Evolutionary conservation across 1,140 invertebrate genomes (phyloP), one percentile per base, ranked within the genome.

Genomic region (Cyphomyrmex costatus): DNA sequence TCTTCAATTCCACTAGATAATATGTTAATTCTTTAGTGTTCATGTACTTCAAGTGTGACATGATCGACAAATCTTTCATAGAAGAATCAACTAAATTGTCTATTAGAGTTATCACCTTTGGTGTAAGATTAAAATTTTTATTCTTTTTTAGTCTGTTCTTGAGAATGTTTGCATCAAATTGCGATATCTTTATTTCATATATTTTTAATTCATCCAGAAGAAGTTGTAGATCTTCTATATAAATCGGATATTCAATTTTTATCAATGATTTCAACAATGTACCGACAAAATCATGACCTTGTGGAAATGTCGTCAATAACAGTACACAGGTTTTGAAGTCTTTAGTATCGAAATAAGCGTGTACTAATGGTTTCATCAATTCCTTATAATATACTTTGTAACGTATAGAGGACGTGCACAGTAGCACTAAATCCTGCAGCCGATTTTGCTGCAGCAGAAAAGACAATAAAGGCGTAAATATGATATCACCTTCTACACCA

Each of bases 1-100:
- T 93, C 88, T 95, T 95, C 30, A 96, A 84, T 88, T 96, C 96
- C 4, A 92, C 88, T 0, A 96, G 82, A 88, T 96, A 96, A 24
- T 93, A 93, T 58, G 95, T 93, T 10, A 97, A 87, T 49, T 96
- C 92, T 4, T 95, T 94, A 10, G 95, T 86, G 85, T 93, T 95
- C 96, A 96, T 96, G 42, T 96, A 91, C 86, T 93, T 93, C 94
- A 96, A 89, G 86, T 88, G 85, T 2, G 2, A 12, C 0, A 7
- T 21, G 0, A 27, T 0, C n/a, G 0, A 14, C 16, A 36, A 5
- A 60, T n/a, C 19, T 12, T 56, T 27, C 1, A 56, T 0, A 2
- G 51, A 4, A 0, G 2, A 1, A 6, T 88, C 30, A 14, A 19
- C 7, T n/a, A 27, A 5, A 24, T 56, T n/a, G 1, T 76, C 12